These are phyloP conservation scores for Paratilapia polleni DNA, from an alignment of 2,113 vertebrate species.

Conservation along the genomic window DNA sequence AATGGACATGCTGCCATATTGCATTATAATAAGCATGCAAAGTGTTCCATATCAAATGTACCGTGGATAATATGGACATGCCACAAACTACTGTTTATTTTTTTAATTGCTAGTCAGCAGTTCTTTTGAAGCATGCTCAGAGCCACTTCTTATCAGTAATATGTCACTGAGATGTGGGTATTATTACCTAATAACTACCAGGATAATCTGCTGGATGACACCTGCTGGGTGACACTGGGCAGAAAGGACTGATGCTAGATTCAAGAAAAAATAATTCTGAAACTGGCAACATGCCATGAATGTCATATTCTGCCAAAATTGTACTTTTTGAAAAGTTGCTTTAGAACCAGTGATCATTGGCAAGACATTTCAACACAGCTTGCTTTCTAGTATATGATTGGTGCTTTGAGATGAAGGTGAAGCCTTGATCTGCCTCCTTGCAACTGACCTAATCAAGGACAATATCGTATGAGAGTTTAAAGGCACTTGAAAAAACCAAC, in stretches of 20 bases:
- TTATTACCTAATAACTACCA: slow-evolving; percentile 44
- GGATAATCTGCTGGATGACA: slow-evolving; percentile 10
- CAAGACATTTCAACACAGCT: neutral
- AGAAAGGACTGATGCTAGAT: neutral
- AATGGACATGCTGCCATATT: neutral
- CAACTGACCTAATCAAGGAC: slow-evolving; percentile 31
- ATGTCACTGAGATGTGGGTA: slow-evolving; percentile 38
- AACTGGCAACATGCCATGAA: too few species aligned
- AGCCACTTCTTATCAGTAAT: slow-evolving; percentile 53
- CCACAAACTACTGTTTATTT: neutral
- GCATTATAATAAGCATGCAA: slow-evolving; percentile 6
- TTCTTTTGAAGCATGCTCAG: neutral
- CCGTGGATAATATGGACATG: slow-evolving; percentile 15
- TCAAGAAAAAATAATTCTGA: neutral
- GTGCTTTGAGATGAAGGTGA: neutral
- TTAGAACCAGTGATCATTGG: neutral
- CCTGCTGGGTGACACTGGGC: neutral
- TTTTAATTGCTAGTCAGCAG: neutral
- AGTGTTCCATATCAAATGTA: slow-evolving; percentile 3
- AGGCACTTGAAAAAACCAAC: too few species aligned
- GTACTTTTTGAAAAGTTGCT: neutral
- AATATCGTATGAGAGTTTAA: neutral
- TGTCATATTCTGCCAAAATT: neutral
- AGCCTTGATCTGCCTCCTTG: too few species aligned
- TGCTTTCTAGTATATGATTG: neutral